Evolutionary conservation across 2,888 invertebrate genomes (phyloP), one percentile per base, ranked within the genome.

Genomic region (Andrena bicolor): DNA sequence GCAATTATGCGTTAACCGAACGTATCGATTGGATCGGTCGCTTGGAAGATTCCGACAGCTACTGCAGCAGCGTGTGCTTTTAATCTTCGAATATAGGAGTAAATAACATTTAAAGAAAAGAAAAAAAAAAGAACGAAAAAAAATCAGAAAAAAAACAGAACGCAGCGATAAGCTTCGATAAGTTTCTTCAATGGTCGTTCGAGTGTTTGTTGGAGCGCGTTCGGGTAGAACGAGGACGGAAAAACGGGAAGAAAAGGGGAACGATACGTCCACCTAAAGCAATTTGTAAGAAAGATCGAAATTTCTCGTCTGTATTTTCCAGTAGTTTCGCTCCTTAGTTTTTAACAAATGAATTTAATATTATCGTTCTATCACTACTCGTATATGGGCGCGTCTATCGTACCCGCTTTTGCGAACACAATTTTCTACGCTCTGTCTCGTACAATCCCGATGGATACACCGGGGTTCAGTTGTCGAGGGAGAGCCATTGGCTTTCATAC

Each of bases 281-380:
- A 63, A 10, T 66, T 60, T 82, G 56, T 66, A 66, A 66, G 49
- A 63, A 56, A 51, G 49, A 48, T 53, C 51, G 56, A 69, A 82
- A 76, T 68, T 82, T 73, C 53, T 69, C 73, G 58, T 48, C 60
- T 58, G 51, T 70, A 66, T 41, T 75, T 75, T 71, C 26, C 75
- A 65, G 41, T 58, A 82, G 60, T 75, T 78, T 76, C 73, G 79
- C 69, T 83, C 72, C 66, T 83, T 86, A 82, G 64, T 65, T 82
- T 82, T 78, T 84, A 86, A 76, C 71, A 16, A 80, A 66, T 74
- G 35, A 70, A 86, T 86, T 76, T 82, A 78, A 71, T 81, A 77
- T 73, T 72, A 70, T 79, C 49, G 64, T 78, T 83, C 74, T 71
- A 69, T 80, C 69, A 76, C 71, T 77, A 82, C 53, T 82, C 73